phyloP scores from a whole-genome alignment of 2,113 vertebrate species.

The Cyprinodon brontotheroides region DNA sequence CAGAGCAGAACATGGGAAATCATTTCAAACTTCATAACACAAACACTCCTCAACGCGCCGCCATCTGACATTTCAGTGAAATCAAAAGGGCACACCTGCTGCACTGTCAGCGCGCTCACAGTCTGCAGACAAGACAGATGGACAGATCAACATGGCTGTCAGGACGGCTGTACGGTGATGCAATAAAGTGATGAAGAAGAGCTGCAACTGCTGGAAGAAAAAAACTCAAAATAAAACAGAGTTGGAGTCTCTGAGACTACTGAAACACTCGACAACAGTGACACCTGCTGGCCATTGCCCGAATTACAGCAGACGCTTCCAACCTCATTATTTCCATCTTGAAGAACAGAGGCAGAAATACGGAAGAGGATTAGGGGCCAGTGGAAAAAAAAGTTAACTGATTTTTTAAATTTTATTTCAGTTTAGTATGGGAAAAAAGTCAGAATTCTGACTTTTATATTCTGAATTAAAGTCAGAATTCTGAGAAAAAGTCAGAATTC shows the following conservation, averaged over 20 bases:
- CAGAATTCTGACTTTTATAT: too few relatives aligned
- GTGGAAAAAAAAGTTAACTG: too few relatives aligned
- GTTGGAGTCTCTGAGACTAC: background rate
- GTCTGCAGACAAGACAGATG: constrained; percentile 45
- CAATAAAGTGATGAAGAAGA: constrained; percentile 21
- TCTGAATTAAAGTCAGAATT: too few relatives aligned
- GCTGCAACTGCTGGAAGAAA: background rate
- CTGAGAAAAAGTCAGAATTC: too few relatives aligned
- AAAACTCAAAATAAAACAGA: background rate
- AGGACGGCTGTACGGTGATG: constrained; percentile 32
- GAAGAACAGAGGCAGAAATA: background rate
- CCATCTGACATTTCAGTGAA: constrained; percentile 45
- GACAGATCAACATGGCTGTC: constrained; percentile 34
- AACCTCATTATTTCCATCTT: background rate
- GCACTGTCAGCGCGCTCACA: constrained; percentile 20
- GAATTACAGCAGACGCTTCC: background rate
- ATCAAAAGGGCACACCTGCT: constrained; percentile 62
- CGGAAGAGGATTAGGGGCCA: too few relatives aligned
- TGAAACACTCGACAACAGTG: constrained; percentile 50
- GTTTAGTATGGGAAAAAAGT: too few relatives aligned
- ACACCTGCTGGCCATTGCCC: constrained; percentile 58
- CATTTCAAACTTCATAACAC: constrained; percentile 49
- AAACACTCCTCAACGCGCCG: constrained; percentile 27
- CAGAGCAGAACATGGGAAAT: constrained; percentile 31
- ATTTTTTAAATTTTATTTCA: too few relatives aligned